A percentile compares a stretch with the other conserved stretches of the same genome.
phyloP scores from a whole-genome alignment of 2,888 invertebrate genomes.

The Anodontia alba region DNA sequence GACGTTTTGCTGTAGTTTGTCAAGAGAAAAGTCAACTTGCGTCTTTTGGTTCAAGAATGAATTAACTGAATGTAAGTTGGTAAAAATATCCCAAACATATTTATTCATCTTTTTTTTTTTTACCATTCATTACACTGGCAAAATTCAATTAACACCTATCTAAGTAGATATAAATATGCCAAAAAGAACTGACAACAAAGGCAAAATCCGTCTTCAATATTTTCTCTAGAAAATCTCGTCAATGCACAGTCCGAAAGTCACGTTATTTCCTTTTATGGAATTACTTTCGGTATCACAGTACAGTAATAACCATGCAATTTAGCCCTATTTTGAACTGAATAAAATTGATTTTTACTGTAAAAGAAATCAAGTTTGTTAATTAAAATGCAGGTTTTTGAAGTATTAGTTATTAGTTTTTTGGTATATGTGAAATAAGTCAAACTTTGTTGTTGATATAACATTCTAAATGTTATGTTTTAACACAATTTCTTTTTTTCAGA shows the following conservation, averaged over 20 bases:
- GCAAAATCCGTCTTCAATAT: not conserved
- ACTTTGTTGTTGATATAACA: too few relatives aligned
- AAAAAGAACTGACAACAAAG: not conserved
- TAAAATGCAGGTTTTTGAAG: not conserved
- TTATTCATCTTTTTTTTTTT: not conserved
- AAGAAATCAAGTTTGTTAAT: too few relatives aligned
- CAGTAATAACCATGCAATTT: not conserved
- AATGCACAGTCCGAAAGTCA: not conserved
- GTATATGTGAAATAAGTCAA: too few relatives aligned
- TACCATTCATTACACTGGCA: not conserved
- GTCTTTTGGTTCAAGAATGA: too few relatives aligned
- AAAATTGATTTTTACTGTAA: not conserved
- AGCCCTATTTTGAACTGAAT: not conserved
- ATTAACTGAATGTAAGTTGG: too few relatives aligned
- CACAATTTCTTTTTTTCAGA: not conserved
- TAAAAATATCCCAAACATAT: too few relatives aligned
- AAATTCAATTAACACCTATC: not conserved
- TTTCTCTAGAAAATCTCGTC: not conserved
- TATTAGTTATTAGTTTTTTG: too few relatives aligned
- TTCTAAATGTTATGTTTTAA: too few relatives aligned
- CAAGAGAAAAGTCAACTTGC: not conserved
- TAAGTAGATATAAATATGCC: not conserved
- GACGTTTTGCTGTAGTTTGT: not conserved
- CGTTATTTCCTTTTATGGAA: too few relatives aligned
- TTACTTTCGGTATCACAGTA: not conserved